These are phyloP conservation scores for Rhinolophus sinicus DNA, from an alignment of 2,113 vertebrate species.

Conservation along the genomic window DNA sequence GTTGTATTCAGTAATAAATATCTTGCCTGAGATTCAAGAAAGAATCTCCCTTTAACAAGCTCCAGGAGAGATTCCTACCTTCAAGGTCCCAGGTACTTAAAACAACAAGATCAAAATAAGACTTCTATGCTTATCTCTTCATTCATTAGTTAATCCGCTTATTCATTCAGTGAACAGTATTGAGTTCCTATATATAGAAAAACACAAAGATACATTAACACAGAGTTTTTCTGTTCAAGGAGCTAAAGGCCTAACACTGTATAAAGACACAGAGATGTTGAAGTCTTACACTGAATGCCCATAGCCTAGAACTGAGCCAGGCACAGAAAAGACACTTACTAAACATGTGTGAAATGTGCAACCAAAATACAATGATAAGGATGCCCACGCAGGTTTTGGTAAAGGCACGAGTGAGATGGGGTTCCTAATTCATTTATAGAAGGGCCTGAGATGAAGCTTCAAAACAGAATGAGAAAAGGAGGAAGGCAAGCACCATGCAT, in stretches of 20 bases:
- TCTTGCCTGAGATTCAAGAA: neutral
- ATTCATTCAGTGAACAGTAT: neutral
- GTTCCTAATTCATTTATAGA: neutral
- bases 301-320: neutral
- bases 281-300: neutral
- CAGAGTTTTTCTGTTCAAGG: neutral
- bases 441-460: neutral
- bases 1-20: neutral
- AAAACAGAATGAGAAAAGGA: neutral
- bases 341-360: neutral
- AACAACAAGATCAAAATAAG: neutral
- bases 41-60: neutral
- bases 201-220: neutral
- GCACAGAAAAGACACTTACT: neutral
- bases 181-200: neutral
- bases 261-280: neutral
- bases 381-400: neutral
- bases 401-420: neutral
- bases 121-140: neutral
- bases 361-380: no score
- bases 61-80: neutral
- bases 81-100: neutral
- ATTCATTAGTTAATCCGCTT: neutral
- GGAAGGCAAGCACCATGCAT: fast-evolving
- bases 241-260: neutral